phyloP scores from a whole-genome alignment of 2,888 invertebrate genomes.

The Ochropleura leucogaster region DNA sequence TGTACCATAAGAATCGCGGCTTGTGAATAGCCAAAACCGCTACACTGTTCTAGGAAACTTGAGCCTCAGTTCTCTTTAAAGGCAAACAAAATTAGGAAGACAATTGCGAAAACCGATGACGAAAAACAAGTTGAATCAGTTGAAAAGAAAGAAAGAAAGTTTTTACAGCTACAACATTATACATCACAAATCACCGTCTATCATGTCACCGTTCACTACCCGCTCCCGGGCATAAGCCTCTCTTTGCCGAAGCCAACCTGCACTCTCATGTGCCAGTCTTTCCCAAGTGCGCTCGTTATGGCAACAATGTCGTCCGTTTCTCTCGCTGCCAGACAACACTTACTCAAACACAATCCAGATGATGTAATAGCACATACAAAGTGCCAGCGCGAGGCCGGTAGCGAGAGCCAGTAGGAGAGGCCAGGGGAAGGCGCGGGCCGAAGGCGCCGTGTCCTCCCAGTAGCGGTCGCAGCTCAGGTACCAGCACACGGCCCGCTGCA shows the following conservation, averaged over 20 bases:
- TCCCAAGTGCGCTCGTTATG: not conserved
- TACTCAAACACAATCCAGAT: conserved; percentile 98
- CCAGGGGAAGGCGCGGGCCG: conserved; percentile 95
- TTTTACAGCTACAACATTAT: not conserved
- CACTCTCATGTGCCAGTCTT: not conserved
- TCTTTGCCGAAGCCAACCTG: not conserved
- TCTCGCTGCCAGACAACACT: conserved; percentile 80
- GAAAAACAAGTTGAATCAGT: not conserved
- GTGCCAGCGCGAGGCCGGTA: conserved; percentile 94
- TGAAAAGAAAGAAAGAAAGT: not conserved
- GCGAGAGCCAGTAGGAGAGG: conserved; percentile 94
- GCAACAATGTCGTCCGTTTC: conserved; percentile 11
- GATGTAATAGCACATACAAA: conserved; percentile 97
- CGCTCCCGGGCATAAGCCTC: conserved; percentile 4
- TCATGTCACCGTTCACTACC: not conserved
- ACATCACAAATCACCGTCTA: not conserved
- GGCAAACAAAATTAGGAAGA: not conserved
- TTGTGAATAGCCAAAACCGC: conserved; percentile 20
- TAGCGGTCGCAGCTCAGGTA: conserved; percentile 97
- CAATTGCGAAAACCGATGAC: not conserved
- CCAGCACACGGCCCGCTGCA: conserved; percentile 97
- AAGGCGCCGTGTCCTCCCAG: conserved; percentile 96
- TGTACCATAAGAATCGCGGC: conserved; percentile 23
- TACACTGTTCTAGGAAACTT: conserved; percentile 15
- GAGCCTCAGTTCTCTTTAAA: conserved; percentile 2